Base-by-base conservation (phyloP, 1,140 invertebrate species). In the Conopomorpha cramerella region DNA sequence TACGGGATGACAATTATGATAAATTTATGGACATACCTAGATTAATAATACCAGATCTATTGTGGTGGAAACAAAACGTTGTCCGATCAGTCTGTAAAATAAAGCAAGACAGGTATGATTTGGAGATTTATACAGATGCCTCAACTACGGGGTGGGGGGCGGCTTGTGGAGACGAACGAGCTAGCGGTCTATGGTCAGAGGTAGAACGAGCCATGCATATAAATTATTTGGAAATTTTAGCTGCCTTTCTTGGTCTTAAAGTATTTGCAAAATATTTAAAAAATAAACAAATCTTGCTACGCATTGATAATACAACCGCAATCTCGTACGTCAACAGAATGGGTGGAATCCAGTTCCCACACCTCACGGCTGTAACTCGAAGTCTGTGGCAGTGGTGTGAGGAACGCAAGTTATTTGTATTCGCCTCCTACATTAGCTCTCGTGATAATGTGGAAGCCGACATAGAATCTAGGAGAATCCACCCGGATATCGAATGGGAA, bases 251-350 rank as follows among this genome's bases (percentile, higher is more conserved):
- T 15, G 25, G 30, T 2, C 27, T 39, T 14, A 39, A 34, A 14
- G 19, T 28, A 2, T 39, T 39, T 29, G 25, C 32, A 18, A 7
- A 2, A 13, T 4, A 19, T 18, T 12, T 19, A 12, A 18, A n/a
- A 1, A 37, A 46, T 15, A 51, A 45, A 26, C 40, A 51, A 28
- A 55, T 53, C 29, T 28, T 45, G 23, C 43, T 46, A 2, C 11
- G 36, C 25, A 41, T 51, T 10, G 50, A 64, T 32, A 56, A 64
- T 18, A 51, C 50, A 3, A 59, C 38, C 8, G 38, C 38, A 8
- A 33, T 39, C 19, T 18, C 29, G n/a, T 39, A 34, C 19, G 34
- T 39, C n/a, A 39, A 39, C 17, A 34, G 30, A 34, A 39, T 39
- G 32, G 38, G 38, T 8, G 27, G 38, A 2, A 38, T 53, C 13